These are phyloP conservation scores for Sarcophaga variegata DNA, from an alignment of 2,888 invertebrate genomes.

Conservation along the genomic window DNA sequence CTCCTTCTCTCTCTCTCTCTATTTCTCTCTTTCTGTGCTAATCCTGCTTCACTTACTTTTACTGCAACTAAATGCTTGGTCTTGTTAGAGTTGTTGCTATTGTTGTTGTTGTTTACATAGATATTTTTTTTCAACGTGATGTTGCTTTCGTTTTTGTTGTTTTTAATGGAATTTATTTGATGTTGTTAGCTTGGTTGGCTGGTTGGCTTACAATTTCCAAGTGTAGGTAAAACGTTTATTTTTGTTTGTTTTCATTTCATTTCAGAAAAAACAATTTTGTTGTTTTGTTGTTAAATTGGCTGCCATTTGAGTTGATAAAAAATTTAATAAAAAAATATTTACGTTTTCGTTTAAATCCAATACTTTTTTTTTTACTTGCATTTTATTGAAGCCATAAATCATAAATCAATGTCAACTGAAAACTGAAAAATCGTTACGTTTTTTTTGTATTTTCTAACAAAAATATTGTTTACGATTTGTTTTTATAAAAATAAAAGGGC, in stretches of 20 bases:
- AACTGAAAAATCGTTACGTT: not conserved
- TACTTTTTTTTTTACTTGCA: not conserved
- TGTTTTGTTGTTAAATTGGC: not conserved
- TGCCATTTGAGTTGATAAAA: not conserved
- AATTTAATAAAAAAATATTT: slow-evolving; percentile 16
- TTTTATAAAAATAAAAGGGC: too few relatives aligned
- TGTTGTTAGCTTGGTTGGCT: too few relatives aligned
- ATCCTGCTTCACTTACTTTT: too few relatives aligned
- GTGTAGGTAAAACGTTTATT: slow-evolving; percentile 4
- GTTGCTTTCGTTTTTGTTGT: not conserved
- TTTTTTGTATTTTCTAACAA: not conserved
- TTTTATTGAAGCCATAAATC: slow-evolving; percentile 34
- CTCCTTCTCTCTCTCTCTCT: too few relatives aligned
- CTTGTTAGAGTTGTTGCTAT: slow-evolving; percentile 10
- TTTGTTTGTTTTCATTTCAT: slow-evolving; percentile 6
- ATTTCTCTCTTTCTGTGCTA: too few relatives aligned
- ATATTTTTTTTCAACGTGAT: not conserved
- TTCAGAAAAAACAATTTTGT: not conserved
- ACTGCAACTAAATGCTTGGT: too few relatives aligned
- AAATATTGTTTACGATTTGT: not conserved
- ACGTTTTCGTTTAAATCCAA: not conserved
- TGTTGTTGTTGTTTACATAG: not conserved
- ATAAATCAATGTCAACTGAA: slow-evolving; percentile 50
- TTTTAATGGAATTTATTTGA: not conserved
- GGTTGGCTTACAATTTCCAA: too few relatives aligned